Conservation (phyloP, 1,140 invertebrate species). For the Pollicipes pollicipes region DNA sequence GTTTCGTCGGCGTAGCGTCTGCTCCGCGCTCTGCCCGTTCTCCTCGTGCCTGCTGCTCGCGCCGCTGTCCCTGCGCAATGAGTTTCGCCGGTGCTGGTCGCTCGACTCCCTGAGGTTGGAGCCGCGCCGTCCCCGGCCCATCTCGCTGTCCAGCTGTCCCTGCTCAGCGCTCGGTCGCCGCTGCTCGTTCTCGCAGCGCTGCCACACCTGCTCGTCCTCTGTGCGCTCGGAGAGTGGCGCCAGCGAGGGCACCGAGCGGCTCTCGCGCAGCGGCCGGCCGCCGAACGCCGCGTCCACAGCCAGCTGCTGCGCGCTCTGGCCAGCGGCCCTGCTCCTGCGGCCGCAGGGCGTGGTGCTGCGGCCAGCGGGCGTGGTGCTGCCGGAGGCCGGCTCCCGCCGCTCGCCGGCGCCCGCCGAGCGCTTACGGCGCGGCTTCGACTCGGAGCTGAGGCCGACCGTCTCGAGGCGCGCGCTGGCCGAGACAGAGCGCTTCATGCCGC, state of each 20-base stretch:
- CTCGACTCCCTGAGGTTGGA: too few species aligned
- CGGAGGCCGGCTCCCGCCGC: too few species aligned
- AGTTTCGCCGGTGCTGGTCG: too few species aligned
- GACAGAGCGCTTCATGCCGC: neutral
- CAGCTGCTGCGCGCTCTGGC: neutral
- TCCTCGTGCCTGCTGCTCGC: too few species aligned
- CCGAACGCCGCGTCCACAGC: neutral
- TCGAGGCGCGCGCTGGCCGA: neutral
- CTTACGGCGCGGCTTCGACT: neutral
- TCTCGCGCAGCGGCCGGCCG: neutral
- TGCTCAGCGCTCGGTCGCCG: too few species aligned
- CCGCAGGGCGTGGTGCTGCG: too few species aligned
- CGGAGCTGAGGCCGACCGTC: neutral
- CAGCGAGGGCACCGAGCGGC: neutral
- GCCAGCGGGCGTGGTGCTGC: neutral
- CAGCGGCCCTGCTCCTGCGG: neutral
- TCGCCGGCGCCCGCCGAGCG: too few species aligned
- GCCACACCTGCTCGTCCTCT: neutral
- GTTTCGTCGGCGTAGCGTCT: too few species aligned
- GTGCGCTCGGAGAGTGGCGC: neutral
- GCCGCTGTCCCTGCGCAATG: too few species aligned
- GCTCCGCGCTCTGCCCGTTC: neutral
- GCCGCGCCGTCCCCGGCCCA: too few species aligned
- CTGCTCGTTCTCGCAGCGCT: too few species aligned
- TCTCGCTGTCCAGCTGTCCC: too few species aligned